Percentiles rank a stretch among this genome's conserved stretches.
These are phyloP conservation scores for Caenorhabditis auriculariae DNA, from an alignment of 2,888 invertebrate species.

Conservation along the genomic window DNA sequence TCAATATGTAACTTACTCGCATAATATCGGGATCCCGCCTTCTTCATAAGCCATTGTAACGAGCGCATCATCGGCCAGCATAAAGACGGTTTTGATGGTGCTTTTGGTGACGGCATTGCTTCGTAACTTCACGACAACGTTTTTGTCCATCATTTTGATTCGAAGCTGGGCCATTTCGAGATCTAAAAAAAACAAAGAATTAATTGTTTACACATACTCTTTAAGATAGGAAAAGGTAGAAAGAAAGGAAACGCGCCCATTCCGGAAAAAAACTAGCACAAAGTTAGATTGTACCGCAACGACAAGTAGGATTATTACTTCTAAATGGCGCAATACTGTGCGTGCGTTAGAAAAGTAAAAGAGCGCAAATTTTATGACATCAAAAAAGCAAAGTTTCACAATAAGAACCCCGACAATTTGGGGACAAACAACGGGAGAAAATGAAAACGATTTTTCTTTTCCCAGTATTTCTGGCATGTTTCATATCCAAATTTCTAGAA, in stretches of 20 bases:
- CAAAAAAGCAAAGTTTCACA: not conserved
- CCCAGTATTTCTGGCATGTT: not conserved
- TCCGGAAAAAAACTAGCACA: not conserved
- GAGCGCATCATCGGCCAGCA: not conserved
- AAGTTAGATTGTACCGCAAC: not conserved
- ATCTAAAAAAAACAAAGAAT: not conserved
- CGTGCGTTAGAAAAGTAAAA: not conserved
- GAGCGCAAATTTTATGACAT: not conserved
- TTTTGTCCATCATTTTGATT: not conserved
- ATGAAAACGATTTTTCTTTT: not conserved
- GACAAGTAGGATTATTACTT: not conserved
- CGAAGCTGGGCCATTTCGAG: not conserved
- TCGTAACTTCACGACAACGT: not conserved
- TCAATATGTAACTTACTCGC: not conserved
- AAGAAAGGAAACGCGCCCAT: not conserved
- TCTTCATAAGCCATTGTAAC: not conserved
- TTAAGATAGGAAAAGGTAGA: not conserved
- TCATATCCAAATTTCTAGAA: not conserved
- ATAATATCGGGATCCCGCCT: not conserved
- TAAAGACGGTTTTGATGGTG: not conserved
- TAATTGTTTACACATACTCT: not conserved
- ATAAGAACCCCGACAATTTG: not conserved
- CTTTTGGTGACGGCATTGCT: not conserved
- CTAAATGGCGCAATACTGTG: not conserved
- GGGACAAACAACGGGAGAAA: conserved; percentile 2